These are phyloP conservation scores for Fregata magnificens DNA, from an alignment of 2,113 vertebrate genomes.

Conservation along the genomic window DNA sequence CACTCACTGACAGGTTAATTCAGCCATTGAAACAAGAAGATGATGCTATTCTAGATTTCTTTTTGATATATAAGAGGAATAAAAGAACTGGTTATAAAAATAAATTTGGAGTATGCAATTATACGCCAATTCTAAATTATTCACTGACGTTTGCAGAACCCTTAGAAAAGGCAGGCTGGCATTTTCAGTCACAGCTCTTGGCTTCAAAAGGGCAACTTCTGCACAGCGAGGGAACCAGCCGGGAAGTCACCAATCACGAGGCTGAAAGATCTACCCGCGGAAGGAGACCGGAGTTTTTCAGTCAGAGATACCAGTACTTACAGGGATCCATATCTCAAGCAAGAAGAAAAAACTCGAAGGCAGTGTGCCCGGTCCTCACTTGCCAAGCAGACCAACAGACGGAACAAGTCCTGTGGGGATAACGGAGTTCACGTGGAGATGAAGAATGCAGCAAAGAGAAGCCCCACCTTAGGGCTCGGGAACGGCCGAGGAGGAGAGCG, in stretches of 20 bases:
- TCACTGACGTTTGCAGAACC: accelerated
- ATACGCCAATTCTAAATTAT: not conserved
- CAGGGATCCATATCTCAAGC: not conserved
- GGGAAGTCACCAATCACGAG: not conserved
- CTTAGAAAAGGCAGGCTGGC: not conserved
- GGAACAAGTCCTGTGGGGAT: not conserved
- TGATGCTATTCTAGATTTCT: not conserved
- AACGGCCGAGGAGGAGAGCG: not conserved
- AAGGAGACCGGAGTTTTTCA: not conserved
- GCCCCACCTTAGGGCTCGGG: not conserved
- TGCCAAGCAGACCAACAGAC: not conserved
- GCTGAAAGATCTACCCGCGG: not conserved
- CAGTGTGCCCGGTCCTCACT: accelerated
- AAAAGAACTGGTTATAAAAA: not conserved
- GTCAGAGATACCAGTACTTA: not conserved
- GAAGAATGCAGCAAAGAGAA: not conserved
- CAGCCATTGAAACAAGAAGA: not conserved
- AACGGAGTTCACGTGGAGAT: not conserved
- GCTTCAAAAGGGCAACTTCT: not conserved
- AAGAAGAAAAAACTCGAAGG: not conserved
- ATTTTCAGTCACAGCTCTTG: not conserved
- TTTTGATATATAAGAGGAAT: not conserved
- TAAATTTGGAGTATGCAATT: not conserved
- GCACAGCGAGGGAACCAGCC: not conserved
- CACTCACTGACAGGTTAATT: not conserved